Conservation (phyloP, 2,797 vertebrate species). For the Sparus aurata region DNA sequence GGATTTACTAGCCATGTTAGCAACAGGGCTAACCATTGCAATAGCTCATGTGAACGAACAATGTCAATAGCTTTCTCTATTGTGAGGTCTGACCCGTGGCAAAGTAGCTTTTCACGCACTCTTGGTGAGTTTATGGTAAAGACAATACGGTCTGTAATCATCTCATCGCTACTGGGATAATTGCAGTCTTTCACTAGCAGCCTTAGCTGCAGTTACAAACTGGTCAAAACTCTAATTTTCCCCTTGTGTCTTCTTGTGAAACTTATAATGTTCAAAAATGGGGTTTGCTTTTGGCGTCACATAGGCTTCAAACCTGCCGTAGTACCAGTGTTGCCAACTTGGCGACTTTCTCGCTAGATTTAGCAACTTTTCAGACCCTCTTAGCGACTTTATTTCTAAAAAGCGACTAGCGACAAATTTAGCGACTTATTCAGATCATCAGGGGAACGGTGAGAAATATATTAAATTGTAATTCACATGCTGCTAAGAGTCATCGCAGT, state of each 20-base stretch:
- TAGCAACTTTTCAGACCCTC: too few species aligned
- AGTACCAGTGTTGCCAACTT: too few species aligned
- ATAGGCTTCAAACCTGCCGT: not conserved
- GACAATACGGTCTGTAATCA: not conserved
- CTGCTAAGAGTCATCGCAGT: too few species aligned
- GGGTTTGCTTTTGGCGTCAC: not conserved
- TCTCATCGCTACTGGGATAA: not conserved
- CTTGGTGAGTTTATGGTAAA: not conserved
- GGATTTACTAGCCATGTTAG: not conserved
- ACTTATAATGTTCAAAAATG: not conserved
- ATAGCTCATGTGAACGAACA: not conserved
- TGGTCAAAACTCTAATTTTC: not conserved
- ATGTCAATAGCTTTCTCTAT: not conserved
- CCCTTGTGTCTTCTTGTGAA: not conserved
- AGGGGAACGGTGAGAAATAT: too few species aligned
- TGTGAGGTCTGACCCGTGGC: not conserved
- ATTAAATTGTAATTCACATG: too few species aligned
- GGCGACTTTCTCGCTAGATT: too few species aligned
- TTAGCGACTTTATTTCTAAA: too few species aligned
- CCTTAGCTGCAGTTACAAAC: slow-evolving; percentile 13
- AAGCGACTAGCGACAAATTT: too few species aligned
- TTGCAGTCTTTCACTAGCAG: slow-evolving; percentile 3
- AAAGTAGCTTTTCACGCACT: not conserved
- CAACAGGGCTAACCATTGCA: not conserved
- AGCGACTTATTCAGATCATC: too few species aligned